phyloP scores from a whole-genome alignment of 1,140 invertebrate genomes.

The Ceratina australensis region DNA sequence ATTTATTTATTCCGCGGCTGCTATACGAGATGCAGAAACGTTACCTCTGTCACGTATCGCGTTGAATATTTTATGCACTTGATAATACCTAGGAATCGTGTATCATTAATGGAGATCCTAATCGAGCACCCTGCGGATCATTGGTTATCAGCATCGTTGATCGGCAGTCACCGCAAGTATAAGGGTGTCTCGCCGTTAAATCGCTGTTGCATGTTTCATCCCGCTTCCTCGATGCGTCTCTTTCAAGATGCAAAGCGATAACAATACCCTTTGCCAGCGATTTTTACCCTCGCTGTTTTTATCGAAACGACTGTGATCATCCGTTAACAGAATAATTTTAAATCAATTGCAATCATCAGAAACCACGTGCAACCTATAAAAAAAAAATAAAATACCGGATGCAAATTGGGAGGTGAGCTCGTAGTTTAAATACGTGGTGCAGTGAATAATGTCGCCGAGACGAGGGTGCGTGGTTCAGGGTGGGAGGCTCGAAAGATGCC shows the following conservation, averaged over 20 bases:
- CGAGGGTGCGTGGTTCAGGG: neutral
- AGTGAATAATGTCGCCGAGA: conserved; percentile 30
- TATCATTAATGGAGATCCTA: conserved; percentile 21
- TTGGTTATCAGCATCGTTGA: conserved; percentile 6
- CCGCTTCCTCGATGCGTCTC: neutral
- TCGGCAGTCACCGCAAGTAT: conserved; percentile 17
- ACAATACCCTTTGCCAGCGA: neutral
- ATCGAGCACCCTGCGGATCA: conserved; percentile 13
- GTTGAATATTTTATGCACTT: conserved; percentile 11
- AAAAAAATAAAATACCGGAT: conserved; percentile 18
- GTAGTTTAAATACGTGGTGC: conserved; percentile 24
- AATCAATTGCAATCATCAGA: too few species aligned
- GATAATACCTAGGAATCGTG: conserved; percentile 9
- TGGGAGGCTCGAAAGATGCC: conserved; percentile 38
- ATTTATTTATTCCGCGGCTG: conserved; percentile 16
- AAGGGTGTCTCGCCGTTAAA: conserved; percentile 12
- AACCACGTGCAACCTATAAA: neutral
- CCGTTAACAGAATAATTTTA: too few species aligned
- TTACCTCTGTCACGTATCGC: neutral
- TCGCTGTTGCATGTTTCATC: conserved; percentile 4
- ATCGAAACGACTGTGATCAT: too few species aligned
- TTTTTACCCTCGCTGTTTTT: neutral
- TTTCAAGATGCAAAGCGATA: neutral
- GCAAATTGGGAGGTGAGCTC: conserved; percentile 35
- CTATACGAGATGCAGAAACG: neutral